Evolutionary conservation across 1,140 invertebrate species (phyloP).

Genomic region (Penaeus vannamei): DNA sequence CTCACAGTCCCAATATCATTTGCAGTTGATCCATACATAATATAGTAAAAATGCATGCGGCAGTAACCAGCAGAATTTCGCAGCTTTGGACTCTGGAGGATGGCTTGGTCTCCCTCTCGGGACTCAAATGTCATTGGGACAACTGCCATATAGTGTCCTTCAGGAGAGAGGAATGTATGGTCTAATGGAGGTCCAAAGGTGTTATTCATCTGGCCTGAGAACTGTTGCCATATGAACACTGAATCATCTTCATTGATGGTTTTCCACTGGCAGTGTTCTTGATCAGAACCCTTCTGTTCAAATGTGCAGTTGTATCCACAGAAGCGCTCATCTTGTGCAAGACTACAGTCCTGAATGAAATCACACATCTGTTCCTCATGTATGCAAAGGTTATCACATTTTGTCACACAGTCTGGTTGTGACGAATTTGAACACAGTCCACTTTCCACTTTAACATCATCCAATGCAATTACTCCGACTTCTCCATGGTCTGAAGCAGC

Average conservation of each 20-base stretch:
- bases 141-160: constrained; percentile 54
- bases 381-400: constrained; percentile 50
- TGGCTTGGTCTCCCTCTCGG: constrained; percentile 30
- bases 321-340: constrained; percentile 51
- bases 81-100: constrained; percentile 46
- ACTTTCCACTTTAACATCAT: constrained; percentile 37
- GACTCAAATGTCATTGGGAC: neutral
- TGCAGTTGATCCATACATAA: constrained; percentile 49
- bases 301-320: constrained; percentile 64
- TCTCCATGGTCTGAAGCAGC: constrained; percentile 29
- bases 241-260: neutral
- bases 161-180: constrained; percentile 36
- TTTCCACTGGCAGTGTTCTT: constrained; percentile 41
- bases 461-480: constrained; percentile 49
- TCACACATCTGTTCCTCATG: constrained; percentile 56
- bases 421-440: constrained; percentile 40
- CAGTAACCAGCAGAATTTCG: constrained; percentile 51
- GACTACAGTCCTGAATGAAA: constrained; percentile 47
- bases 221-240: constrained; percentile 5
- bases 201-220: constrained; percentile 45
- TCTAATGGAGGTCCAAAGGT: constrained; percentile 49
- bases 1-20: constrained; percentile 39
- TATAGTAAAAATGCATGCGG: constrained; percentile 56
- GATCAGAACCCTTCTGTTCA: constrained; percentile 22
- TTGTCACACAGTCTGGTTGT: constrained; percentile 44